Conservation (phyloP, 2,888 invertebrate species). For the Myopa tessellatipennis region DNA sequence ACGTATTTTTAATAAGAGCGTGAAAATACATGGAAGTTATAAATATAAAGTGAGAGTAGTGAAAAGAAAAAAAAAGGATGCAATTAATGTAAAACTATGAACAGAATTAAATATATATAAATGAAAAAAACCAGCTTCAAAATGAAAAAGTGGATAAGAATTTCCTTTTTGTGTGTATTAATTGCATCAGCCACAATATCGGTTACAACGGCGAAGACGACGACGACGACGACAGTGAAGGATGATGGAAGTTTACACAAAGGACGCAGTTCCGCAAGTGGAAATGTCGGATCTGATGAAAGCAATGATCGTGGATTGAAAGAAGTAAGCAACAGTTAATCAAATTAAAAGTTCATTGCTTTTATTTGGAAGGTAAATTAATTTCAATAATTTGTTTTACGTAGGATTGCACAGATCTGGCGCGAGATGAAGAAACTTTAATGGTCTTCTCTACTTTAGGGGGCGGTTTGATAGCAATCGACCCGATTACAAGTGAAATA, state of each 20-base stretch:
- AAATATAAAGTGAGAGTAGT: too few species aligned
- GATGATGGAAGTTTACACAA: not conserved
- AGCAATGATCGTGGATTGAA: not conserved
- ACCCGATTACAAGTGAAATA: constrained; percentile 84
- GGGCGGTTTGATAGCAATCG: constrained; percentile 91
- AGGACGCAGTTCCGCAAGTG: not conserved
- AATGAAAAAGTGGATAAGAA: constrained; percentile 42
- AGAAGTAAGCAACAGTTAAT: constrained; percentile 15
- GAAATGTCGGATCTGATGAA: not conserved
- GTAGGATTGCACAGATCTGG: constrained; percentile 73
- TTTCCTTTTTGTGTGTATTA: constrained; percentile 46
- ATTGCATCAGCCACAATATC: constrained; percentile 51
- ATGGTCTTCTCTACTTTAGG: constrained; percentile 93
- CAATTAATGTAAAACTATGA: not conserved
- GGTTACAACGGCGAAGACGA: constrained; percentile 35
- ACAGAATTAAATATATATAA: constrained; percentile 14
- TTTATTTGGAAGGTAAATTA: not conserved
- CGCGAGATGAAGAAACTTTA: constrained; percentile 78
- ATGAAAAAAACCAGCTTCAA: constrained; percentile 32
- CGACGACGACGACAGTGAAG: constrained; percentile 10
- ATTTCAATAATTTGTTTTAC: not conserved
- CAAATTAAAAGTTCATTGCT: not conserved
- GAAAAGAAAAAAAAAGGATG: constrained; percentile 1
- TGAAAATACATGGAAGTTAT: too few species aligned
- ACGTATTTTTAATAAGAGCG: too few species aligned